A percentile compares a stretch with the other conserved stretches of the same genome.
These are phyloP conservation scores for Cololabis saira DNA, from an alignment of 2,113 vertebrate genomes.

Conservation along the genomic window DNA sequence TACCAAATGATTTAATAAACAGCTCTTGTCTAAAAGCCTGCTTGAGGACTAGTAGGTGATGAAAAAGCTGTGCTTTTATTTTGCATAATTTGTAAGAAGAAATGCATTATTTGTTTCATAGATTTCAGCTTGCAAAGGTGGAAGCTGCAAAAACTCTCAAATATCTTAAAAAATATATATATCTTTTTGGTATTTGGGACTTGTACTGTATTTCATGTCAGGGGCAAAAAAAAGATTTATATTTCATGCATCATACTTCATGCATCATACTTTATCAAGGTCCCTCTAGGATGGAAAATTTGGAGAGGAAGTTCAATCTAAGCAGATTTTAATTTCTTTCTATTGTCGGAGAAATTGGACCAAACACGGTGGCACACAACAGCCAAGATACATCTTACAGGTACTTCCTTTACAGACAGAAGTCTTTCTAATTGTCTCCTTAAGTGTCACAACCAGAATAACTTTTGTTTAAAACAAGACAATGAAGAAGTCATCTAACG, in stretches of 20 bases:
- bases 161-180: too few relatives aligned
- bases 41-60: not conserved
- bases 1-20: not conserved
- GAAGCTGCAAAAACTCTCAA: too few relatives aligned
- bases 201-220: too few relatives aligned
- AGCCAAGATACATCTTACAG: not conserved
- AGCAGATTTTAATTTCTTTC: not conserved
- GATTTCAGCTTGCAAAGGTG: not conserved
- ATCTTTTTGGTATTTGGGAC: too few relatives aligned
- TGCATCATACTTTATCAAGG: constrained; percentile 1
- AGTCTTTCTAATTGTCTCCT: not conserved
- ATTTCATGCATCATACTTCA: too few relatives aligned
- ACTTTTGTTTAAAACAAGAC: too few relatives aligned
- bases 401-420: not conserved
- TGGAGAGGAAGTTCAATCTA: not conserved
- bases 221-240: too few relatives aligned
- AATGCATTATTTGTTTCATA: not conserved
- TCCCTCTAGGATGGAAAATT: constrained; percentile 1
- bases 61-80: not conserved
- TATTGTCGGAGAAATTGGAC: not conserved
- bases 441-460: not conserved
- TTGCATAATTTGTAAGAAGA: not conserved
- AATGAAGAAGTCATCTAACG: too few relatives aligned
- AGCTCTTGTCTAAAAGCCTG: not conserved
- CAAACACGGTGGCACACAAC: not conserved